Evolutionary conservation across 2,797 vertebrate species (phyloP).

Genomic region (Remorina albescens): DNA sequence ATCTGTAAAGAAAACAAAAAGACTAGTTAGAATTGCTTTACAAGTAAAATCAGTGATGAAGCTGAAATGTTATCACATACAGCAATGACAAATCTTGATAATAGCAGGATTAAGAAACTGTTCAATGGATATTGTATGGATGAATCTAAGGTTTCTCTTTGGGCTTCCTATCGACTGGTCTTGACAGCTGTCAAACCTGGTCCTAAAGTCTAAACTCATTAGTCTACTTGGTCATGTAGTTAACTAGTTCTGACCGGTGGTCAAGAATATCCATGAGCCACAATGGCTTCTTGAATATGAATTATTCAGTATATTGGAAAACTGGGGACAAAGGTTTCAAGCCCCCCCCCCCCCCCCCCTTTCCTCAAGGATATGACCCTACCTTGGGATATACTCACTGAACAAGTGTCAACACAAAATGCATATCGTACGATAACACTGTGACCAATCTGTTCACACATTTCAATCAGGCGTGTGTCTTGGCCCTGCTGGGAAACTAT

Average conservation of each 20-base stretch:
- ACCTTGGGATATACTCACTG: slow-evolving; percentile 22
- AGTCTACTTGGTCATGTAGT: not conserved
- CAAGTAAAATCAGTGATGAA: not conserved
- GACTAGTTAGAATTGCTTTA: no score
- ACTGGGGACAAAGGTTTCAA: slow-evolving; percentile 33
- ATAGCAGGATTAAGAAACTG: not conserved
- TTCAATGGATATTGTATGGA: not conserved
- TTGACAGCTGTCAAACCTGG: not conserved
- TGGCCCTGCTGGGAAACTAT: slow-evolving; percentile 45
- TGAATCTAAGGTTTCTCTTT: not conserved
- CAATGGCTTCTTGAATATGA: slow-evolving; percentile 22
- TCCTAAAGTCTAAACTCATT: not conserved
- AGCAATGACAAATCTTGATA: not conserved
- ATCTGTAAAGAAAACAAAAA: not conserved
- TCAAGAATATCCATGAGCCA: slow-evolving; percentile 42
- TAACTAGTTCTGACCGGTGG: not conserved
- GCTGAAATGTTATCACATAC: not conserved
- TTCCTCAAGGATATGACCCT: slow-evolving; percentile 16
- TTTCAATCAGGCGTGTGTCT: slow-evolving; percentile 30
- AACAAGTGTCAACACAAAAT: slow-evolving; percentile 23
- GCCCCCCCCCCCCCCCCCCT: slow-evolving; percentile 29
- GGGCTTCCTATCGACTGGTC: not conserved
- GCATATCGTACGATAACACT: slow-evolving; percentile 19
- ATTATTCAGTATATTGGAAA: slow-evolving; percentile 34
- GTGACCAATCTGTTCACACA: slow-evolving; percentile 31